These are phyloP conservation scores for Macquaria ambigua DNA, from an alignment of 2,113 vertebrate species.

Conservation along the genomic window DNA sequence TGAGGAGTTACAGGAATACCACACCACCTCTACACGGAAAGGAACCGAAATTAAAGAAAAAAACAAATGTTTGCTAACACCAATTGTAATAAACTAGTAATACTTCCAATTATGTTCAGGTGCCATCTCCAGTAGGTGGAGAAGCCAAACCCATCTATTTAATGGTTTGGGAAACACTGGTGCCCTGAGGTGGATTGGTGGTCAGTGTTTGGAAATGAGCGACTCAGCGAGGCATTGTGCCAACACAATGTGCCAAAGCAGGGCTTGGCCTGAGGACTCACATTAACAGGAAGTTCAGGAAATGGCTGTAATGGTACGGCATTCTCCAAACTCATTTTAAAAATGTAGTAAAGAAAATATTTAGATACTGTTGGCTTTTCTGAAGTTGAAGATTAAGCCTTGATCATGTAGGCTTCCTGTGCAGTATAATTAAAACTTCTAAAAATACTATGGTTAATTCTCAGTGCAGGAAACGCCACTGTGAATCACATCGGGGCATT, in stretches of 20 bases:
- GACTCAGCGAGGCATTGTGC: constrained; percentile 47
- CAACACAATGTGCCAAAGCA: constrained; percentile 32
- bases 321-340: constrained; percentile 1
- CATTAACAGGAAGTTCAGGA: constrained; percentile 56
- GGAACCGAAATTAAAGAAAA: background rate
- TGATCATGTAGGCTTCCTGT: background rate
- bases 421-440: background rate
- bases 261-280: constrained; percentile 27
- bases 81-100: background rate
- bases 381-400: background rate
- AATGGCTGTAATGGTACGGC: constrained; percentile 10
- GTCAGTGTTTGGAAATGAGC: constrained; percentile 38
- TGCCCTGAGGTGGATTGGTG: constrained; percentile 21
- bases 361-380: background rate
- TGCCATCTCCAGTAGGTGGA: constrained; percentile 11
- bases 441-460: background rate
- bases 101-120: constrained; percentile 22
- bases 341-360: constrained; percentile 10
- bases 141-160: constrained; percentile 25
- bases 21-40: background rate
- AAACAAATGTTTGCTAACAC: background rate
- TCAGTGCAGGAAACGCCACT: constrained; percentile 2
- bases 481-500: background rate
- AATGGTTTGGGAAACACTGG: constrained; percentile 9
- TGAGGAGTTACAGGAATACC: constrained; percentile 11